Evolutionary conservation across 2,888 invertebrate species (phyloP).

Genomic region (Drosophila ezoana): DNA sequence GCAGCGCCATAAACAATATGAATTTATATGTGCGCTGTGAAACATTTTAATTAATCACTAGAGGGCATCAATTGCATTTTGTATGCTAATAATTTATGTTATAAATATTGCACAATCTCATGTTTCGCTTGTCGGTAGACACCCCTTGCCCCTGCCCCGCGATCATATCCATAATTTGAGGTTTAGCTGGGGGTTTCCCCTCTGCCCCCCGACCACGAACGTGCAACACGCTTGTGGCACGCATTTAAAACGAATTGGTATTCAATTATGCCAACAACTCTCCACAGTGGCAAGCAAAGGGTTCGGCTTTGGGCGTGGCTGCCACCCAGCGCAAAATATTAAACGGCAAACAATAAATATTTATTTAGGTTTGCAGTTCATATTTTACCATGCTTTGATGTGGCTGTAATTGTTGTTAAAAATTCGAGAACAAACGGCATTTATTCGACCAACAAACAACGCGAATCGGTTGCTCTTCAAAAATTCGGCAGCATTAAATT

Average conservation of each 20-base stretch:
- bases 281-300: conserved; percentile 32
- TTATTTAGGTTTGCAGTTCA: conserved; percentile 77
- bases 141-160: not conserved
- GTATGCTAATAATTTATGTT: conserved; percentile 89
- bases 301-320: conserved; percentile 26
- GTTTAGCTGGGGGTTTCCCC: conserved; percentile 18
- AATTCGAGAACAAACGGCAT: conserved; percentile 19
- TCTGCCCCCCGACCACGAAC: not conserved
- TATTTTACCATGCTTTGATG: conserved; percentile 69
- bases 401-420: conserved; percentile 44
- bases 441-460: not conserved
- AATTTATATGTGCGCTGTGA: conserved; percentile 72
- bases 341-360: conserved; percentile 69
- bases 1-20: conserved; percentile 73
- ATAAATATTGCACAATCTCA: conserved; percentile 68
- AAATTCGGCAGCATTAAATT: not conserved
- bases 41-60: conserved; percentile 82
- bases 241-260: conserved; percentile 75
- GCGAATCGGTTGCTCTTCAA: not conserved
- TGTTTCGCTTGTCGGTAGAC: conserved; percentile 9
- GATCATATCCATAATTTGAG: conserved; percentile 57
- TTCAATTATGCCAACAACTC: conserved; percentile 72
- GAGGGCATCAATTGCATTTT: conserved; percentile 88
- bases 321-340: conserved; percentile 10
- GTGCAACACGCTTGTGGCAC: conserved; percentile 14